Base-by-base conservation (phyloP, 2,797 vertebrate genomes). In the Hippocampus kuda region DNA sequence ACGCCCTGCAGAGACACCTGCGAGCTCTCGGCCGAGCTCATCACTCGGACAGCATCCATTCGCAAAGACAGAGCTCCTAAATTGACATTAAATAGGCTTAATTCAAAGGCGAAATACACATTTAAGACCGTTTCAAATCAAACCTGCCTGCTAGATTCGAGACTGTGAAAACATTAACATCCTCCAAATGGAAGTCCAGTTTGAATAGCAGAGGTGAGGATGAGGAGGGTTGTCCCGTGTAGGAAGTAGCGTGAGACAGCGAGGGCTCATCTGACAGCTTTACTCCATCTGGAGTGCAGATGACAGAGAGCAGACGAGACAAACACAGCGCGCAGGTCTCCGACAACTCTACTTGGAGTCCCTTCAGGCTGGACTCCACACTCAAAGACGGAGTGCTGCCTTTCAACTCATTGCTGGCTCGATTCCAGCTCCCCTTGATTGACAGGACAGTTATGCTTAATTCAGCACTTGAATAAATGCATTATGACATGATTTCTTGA, bases 281-380 rank as follows among this genome's bases (percentile, higher is more conserved):
- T 8, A 69, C 4, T 41, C 0, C 46, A 56, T 1, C 70, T 68
- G 75, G 79, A 66, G 78, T 72, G 27, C 73, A 82, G 60, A 95
- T 84, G 51, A 97, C 81, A 22, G 89, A 90, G 71, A 98, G 84
- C 65, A 98, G 83, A 61, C 95, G 93, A 76, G 95, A 94, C 67
- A 99, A 89, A 85, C 96, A 98, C 68, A 95, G 89, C 3, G 92
- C 87, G 75, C 96, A 96, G 46, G 94, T 95, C 61, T 98, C 97
- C 0, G 96, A 98, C 0, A 94, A 88, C 87, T 99, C 97, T 84
- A 95, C 83, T 77, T 98, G 96, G 74, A 98, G 81, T 18, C 96
- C 96, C 56, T 91, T 94, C 74, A 98, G 90, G 66, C 87, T 92
- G 82, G 93, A 95, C 69, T 97, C 94, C 77, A 98, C 77, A 67